Base-by-base conservation (phyloP, 2,113 vertebrate genomes). In the Manacus vitellinus region DNA sequence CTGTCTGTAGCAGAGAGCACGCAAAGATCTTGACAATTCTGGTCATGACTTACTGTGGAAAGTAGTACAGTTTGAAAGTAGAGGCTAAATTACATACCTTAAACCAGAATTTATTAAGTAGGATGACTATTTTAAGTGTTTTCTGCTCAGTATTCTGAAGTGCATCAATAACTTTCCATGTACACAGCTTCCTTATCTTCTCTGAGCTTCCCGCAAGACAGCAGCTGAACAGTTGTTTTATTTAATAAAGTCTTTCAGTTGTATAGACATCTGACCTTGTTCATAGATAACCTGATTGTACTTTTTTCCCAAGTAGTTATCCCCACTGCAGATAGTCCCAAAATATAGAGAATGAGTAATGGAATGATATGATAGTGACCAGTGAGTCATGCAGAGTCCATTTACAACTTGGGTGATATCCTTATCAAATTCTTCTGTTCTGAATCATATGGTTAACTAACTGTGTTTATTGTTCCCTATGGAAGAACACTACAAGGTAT, bases 311-410 rank as follows among this genome's bases (percentile, higher is more conserved):
- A 55, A n/a, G 37, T 79, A 87, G 76, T 96, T 96, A 55, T 80
- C 39, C 76, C 55, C 43, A 24, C 58, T 85, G 56, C 70, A 83
- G 83, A 85, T 74, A 85, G 51, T 56, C n/a, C 49, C 65, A 88
- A 80, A 89, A 89, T 89, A 84, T 87, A 92, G 66, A 83, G 97
- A 95, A 93, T 95, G 92, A 88, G 55, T 92, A 88, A 97, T 74
- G 33, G 54, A 91, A 86, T 91, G 65, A 93, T 96, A 85, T 13
- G 18, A 7, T 68, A 79, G 67, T 62, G 74, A 66, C 14, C 31
- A 37, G 63, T 82, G 67, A 76, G 46, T 94, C 82, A 51, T 80
- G 33, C 12, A 27, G 33, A 59, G 59, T 86, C 67, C 65, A 41
- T 71, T 82, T 88, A 51, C 31, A 79, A 55, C 51, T 77, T 89